A percentile compares a stretch with the other conserved stretches of the same genome.
phyloP scores from a whole-genome alignment of 2,888 invertebrate genomes.

The Polia nebulosa region DNA sequence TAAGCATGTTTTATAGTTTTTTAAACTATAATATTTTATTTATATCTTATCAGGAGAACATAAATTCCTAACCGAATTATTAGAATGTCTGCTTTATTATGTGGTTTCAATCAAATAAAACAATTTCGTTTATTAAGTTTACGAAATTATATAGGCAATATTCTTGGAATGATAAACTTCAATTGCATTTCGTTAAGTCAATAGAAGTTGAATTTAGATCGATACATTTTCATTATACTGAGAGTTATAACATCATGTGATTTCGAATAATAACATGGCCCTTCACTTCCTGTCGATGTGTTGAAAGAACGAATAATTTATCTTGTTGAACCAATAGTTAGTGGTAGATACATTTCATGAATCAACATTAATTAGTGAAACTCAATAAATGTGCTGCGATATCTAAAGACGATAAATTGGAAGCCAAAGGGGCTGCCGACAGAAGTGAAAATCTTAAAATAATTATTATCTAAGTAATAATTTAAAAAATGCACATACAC shows the following conservation, averaged over 20 bases:
- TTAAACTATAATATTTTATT: background rate
- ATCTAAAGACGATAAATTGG: too few species aligned
- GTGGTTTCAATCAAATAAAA: background rate
- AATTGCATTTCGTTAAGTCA: constrained; percentile 20
- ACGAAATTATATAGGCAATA: constrained; percentile 9
- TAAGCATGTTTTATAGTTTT: too few species aligned
- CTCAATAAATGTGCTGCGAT: background rate
- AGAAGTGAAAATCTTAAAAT: too few species aligned
- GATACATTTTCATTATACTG: background rate
- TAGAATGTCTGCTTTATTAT: background rate
- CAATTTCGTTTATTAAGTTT: constrained; percentile 6
- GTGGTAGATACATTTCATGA: background rate
- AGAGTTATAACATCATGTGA: constrained; percentile 21
- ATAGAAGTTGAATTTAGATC: constrained; percentile 25
- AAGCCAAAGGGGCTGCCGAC: too few species aligned
- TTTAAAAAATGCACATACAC: too few species aligned
- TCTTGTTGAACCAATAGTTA: background rate
- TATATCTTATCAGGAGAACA: background rate
- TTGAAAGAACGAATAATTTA: background rate
- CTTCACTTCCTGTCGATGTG: constrained; percentile 9
- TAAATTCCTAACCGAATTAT: background rate
- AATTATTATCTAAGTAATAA: too few species aligned
- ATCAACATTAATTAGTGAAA: background rate
- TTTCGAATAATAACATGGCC: constrained; percentile 18
- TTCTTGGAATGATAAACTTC: constrained; percentile 4